phyloP scores from a whole-genome alignment of 1,140 invertebrate genomes.

The Drosophila prosaltans region DNA sequence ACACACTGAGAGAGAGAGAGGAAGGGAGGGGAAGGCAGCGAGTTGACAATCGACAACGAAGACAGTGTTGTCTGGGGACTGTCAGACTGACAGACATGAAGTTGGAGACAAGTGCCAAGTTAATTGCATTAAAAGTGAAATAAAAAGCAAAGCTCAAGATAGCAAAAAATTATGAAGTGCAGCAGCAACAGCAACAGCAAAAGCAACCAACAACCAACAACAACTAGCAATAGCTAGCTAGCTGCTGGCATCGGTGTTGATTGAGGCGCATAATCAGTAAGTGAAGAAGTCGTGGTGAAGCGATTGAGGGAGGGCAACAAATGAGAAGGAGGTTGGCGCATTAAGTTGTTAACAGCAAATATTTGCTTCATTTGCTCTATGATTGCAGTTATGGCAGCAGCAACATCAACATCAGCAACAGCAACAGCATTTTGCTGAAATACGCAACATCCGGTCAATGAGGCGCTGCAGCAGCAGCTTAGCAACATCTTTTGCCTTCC shows the following conservation, averaged over 20 bases:
- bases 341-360: conserved; percentile 81
- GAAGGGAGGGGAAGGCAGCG: neutral
- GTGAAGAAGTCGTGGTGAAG: neutral
- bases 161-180: conserved; percentile 79
- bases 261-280: conserved; percentile 77
- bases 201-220: conserved; percentile 1
- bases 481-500: conserved; percentile 51
- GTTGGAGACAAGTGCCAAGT: conserved; percentile 76
- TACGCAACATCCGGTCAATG: conserved; percentile 53
- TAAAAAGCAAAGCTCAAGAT: conserved; percentile 79
- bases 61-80: conserved; percentile 44
- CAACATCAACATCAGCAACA: conserved; percentile 37
- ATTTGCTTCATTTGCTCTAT: conserved; percentile 80
- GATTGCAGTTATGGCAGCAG: conserved; percentile 54
- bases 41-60: conserved; percentile 55
- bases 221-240: neutral
- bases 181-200: conserved; percentile 30
- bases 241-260: conserved; percentile 36
- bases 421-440: conserved; percentile 39
- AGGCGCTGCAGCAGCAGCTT: conserved; percentile 27
- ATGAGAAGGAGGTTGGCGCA: conserved; percentile 40
- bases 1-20: neutral
- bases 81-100: conserved; percentile 48
- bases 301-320: neutral
- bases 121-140: conserved; percentile 82